Evolutionary conservation across 2,797 vertebrate species (phyloP).

Genomic region (Adelosebastes latens): DNA sequence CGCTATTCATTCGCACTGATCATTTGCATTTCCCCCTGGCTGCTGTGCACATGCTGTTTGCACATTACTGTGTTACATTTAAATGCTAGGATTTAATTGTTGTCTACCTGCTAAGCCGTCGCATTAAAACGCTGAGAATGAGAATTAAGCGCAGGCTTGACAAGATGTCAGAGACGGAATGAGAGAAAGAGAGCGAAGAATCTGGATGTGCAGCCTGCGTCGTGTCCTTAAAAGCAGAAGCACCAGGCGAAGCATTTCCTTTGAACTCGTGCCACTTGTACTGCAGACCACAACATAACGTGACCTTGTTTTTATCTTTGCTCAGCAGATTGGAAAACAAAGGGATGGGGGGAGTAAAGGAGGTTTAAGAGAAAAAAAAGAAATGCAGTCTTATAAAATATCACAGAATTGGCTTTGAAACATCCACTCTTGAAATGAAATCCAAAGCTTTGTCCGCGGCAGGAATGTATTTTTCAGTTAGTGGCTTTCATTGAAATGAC

Average conservation of each 20-base stretch:
- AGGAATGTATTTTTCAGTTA: slow-evolving; percentile 19
- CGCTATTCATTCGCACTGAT: slow-evolving; percentile 9
- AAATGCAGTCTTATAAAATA: slow-evolving; percentile 1
- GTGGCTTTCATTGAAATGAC: slow-evolving; percentile 48
- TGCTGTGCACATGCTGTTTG: neutral
- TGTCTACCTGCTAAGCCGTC: neutral
- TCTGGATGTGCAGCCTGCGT: slow-evolving; percentile 4
- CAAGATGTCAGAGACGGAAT: neutral
- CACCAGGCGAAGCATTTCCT: slow-evolving; percentile 10
- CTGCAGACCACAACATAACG: slow-evolving; percentile 37
- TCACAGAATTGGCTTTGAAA: slow-evolving; percentile 50
- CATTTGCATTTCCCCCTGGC: slow-evolving; percentile 20
- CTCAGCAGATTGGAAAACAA: slow-evolving; percentile 65
- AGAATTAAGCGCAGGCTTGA: neutral
- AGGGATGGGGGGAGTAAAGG: slow-evolving; percentile 10
- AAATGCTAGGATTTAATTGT: slow-evolving; percentile 17
- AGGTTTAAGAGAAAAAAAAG: slow-evolving; percentile 15
- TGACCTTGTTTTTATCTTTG: slow-evolving; percentile 62
- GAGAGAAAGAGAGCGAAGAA: neutral
- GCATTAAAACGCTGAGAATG: neutral
- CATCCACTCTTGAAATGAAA: slow-evolving; percentile 58
- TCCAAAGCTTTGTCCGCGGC: slow-evolving; percentile 36
- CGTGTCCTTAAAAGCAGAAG: slow-evolving; percentile 26
- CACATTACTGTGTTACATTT: neutral
- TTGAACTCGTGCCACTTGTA: slow-evolving; percentile 41